phyloP scores from a whole-genome alignment of 2,888 invertebrate genomes.

The Resseliella maxima region DNA sequence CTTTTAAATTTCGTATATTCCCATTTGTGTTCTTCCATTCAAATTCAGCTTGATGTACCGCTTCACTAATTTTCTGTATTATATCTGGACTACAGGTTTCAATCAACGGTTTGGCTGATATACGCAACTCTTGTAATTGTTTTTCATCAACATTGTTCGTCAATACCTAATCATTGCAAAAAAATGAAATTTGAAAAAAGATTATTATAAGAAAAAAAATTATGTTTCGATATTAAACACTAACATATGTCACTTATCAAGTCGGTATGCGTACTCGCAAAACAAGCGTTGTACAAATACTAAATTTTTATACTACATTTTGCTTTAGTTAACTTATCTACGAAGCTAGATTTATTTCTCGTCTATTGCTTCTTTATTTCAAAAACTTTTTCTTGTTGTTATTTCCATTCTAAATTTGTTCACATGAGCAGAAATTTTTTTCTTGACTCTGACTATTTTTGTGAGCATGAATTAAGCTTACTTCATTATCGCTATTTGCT shows the following conservation, averaged over 20 bases:
- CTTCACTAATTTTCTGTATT: conserved; percentile 77
- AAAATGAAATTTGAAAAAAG: not conserved
- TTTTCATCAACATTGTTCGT: conserved; percentile 81
- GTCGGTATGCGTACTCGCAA: not conserved
- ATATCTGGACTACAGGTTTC: conserved; percentile 78
- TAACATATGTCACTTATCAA: not conserved
- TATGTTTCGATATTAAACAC: not conserved
- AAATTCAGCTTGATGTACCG: conserved; percentile 81
- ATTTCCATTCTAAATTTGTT: not conserved
- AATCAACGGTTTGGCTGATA: conserved; percentile 78
- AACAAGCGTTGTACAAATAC: not conserved
- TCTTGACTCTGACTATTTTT: not conserved
- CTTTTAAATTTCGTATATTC: conserved; percentile 80
- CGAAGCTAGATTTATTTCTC: not conserved
- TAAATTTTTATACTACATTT: not conserved
- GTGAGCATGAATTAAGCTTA: not conserved
- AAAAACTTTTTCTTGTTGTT: not conserved
- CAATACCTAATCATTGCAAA: conserved; percentile 74
- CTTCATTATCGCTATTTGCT: not conserved
- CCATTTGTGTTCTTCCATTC: conserved; percentile 85
- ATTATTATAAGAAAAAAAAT: not conserved
- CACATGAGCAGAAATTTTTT: conserved; percentile 1
- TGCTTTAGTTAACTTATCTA: not conserved
- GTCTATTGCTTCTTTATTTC: conserved; percentile 12
- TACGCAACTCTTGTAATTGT: conserved; percentile 78